Conservation (phyloP, 2,888 invertebrate species). For the Volucella inanis region DNA sequence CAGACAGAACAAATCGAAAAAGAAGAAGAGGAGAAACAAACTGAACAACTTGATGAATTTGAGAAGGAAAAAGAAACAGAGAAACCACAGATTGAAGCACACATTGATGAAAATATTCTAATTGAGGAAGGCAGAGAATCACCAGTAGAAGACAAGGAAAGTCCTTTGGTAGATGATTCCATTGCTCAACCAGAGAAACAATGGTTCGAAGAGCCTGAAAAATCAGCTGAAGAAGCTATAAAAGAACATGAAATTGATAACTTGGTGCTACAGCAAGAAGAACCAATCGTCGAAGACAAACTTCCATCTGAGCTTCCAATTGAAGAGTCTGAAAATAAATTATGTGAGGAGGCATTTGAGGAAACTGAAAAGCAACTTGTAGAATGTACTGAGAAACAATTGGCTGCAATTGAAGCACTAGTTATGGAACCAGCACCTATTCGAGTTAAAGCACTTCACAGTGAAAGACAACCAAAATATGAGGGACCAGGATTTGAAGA, state of each 20-base stretch:
- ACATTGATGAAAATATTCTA: conserved; percentile 3
- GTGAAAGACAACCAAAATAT: not conserved
- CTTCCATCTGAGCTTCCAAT: conserved; percentile 7
- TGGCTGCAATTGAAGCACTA: conserved; percentile 43
- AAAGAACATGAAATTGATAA: conserved; percentile 17
- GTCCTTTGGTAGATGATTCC: conserved; percentile 43
- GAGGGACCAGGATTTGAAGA: conserved; percentile 1
- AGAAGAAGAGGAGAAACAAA: conserved; percentile 1
- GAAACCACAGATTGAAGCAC: conserved; percentile 24
- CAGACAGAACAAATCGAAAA: not conserved
- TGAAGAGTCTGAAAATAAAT: conserved; percentile 29
- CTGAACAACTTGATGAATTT: conserved; percentile 18
- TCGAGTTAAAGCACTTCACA: not conserved
- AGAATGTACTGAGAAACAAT: conserved; percentile 47
- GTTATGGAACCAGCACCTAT: conserved; percentile 18
- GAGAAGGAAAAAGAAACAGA: conserved; percentile 23
- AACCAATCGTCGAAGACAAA: conserved; percentile 11
- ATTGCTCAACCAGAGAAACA: conserved; percentile 61
- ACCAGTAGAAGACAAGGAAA: conserved; percentile 18
- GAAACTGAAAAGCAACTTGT: conserved; percentile 42
- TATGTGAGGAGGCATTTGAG: conserved; percentile 27
- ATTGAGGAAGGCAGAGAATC: not conserved
- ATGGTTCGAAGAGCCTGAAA: conserved; percentile 67
- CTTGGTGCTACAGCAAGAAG: conserved; percentile 29
- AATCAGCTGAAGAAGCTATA: conserved; percentile 18